These are phyloP conservation scores for Aspidiotus rigidus DNA, from an alignment of 2,888 invertebrate genomes.

Conservation along the genomic window DNA sequence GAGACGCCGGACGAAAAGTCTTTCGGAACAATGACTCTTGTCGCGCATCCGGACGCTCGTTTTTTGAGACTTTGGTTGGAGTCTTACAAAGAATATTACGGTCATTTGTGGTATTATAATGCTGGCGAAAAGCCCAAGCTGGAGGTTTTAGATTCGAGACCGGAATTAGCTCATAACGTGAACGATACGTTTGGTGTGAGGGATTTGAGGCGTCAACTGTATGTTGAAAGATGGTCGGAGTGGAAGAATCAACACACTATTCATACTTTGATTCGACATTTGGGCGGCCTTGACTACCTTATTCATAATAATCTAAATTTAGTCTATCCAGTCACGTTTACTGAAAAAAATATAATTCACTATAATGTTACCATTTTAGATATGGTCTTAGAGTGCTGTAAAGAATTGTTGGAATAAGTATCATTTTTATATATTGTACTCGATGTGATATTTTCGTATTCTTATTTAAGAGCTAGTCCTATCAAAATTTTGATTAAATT, in stretches of 20 bases:
- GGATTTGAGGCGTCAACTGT: slow-evolving; percentile 39
- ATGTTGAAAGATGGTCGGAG: slow-evolving; percentile 39
- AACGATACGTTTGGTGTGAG: slow-evolving; percentile 41
- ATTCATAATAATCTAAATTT: slow-evolving; percentile 5
- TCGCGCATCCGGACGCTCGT: slow-evolving; percentile 41
- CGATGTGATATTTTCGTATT: neutral
- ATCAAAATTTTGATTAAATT: too few relatives aligned
- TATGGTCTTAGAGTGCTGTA: slow-evolving; percentile 21
- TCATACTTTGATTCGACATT: slow-evolving; percentile 42
- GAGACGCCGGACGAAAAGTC: slow-evolving; percentile 38
- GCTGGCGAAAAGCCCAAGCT: slow-evolving; percentile 43
- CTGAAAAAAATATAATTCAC: slow-evolving; percentile 11
- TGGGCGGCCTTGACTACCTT: slow-evolving; percentile 14
- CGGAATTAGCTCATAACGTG: slow-evolving; percentile 42
- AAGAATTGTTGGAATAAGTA: slow-evolving; percentile 7
- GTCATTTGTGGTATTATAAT: slow-evolving; percentile 43
- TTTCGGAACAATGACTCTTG: slow-evolving; percentile 38
- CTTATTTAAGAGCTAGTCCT: too few relatives aligned
- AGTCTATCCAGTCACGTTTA: slow-evolving; percentile 10
- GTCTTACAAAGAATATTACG: slow-evolving; percentile 40
- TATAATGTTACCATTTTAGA: slow-evolving; percentile 22
- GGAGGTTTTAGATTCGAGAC: slow-evolving; percentile 41
- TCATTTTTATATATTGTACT: neutral
- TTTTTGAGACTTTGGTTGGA: slow-evolving; percentile 40
- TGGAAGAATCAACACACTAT: slow-evolving; percentile 42